Conservation (phyloP, 2,113 vertebrate species). For the Gopherus flavomarginatus region DNA sequence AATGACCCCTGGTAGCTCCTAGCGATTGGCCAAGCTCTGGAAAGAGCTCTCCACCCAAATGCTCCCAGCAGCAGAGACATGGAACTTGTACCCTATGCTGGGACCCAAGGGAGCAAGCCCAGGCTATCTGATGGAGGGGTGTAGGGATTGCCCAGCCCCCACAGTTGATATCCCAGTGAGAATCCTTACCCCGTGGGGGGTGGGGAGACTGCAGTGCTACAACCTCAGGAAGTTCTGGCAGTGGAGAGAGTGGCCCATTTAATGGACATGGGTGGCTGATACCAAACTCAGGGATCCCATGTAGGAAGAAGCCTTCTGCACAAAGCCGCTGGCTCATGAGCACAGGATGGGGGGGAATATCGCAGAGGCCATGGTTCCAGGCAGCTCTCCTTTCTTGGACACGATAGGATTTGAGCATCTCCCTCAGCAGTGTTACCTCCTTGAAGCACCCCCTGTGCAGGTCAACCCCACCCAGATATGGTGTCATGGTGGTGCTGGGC, state of each 20-base stretch:
- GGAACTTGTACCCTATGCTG: no score
- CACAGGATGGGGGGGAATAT: not conserved
- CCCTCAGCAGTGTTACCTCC: not conserved
- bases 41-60: no score
- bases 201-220: not conserved
- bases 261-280: not conserved
- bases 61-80: no score
- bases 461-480: accelerated
- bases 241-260: not conserved
- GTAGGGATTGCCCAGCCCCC: not conserved
- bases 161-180: not conserved
- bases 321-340: not conserved
- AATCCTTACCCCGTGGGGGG: not conserved
- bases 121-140: not conserved
- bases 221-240: not conserved
- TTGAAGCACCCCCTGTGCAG: accelerated
- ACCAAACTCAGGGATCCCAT: not conserved
- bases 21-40: no score
- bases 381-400: accelerated
- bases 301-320: not conserved
- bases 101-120: no score
- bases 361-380: not conserved
- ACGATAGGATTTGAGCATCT: accelerated
- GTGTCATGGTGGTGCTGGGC: not conserved
- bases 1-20: no score